Base-by-base conservation (phyloP, 2,888 invertebrate genomes). In the Dasysyrphus tricinctus region DNA sequence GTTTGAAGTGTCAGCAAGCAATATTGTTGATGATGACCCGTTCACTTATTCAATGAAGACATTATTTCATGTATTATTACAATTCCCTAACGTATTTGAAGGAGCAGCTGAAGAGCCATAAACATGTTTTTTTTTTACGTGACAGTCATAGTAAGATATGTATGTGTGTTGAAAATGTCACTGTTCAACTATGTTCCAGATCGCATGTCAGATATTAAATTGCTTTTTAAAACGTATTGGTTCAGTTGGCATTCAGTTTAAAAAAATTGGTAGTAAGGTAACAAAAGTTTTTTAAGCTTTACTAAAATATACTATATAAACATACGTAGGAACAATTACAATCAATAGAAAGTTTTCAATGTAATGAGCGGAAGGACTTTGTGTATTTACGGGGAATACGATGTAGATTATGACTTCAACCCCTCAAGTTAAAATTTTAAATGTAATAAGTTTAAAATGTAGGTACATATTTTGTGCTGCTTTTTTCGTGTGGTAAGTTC, bases 31-130 rank as follows among this genome's bases (percentile, higher is more conserved):
- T 29, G 44, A 29, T 42, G 19, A 42, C 29, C 63, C 39, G 11
- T 44, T 63, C 42, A 29, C 34, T 63, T 63, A 63, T 63, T 57
- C 57, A 37, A 57, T 57, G 39, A 39, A 59, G 59, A 59, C 59
- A 59, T 57, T 39, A 1, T 59, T 7, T 3, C 19, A 7, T 37
- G 16, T 37, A 12, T 37, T 59, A 19, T 24, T 51, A 19, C 5
- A 24, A 19, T 51, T 11, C 19, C 1, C 24, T 51, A 19, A 24
- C 2, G 1, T 49, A 19, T 59, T 12, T 37, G 7, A 39, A 39
- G 16, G 37, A 59, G 39, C 57, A 9, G 16, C 34, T 34, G n/a
- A 34, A 57, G 16, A 34, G 34, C 16, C 8, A 57, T 57, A 16
- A 57, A 57, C 3, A 54, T 19, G 9, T 8, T 19, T 19, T 51